Base-by-base conservation (phyloP, 2,888 invertebrate species). In the Drosophila dives region DNA sequence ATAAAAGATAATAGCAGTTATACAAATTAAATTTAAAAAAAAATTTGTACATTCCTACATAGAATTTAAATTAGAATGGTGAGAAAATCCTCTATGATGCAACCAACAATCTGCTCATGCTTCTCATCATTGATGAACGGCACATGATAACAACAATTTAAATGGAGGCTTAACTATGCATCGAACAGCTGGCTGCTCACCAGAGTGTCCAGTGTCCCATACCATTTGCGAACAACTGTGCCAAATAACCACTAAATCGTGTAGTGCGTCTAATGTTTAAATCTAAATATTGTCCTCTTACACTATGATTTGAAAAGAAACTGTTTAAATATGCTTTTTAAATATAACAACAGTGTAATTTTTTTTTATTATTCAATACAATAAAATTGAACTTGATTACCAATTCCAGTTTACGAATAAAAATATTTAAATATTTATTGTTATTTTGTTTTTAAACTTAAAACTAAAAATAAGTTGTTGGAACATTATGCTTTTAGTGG, bases 181-280 rank as follows among this genome's bases (percentile, higher is more conserved):
- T 4, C 69, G 61, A 20, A 91, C 11, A 0, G 64, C 42, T 6
- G 72, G 33, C 23, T 88, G 81, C 0, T 10, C 12, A 92, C 72
- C 11, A 80, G 40, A 0, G 51, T 51, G 4, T 92, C 91, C 49
- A 92, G 38, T 2, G 72, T 61, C 3, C 58, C 55, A 50, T 81
- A 92, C 93, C 92, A 92, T 5, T 72, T 69, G 33, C 81, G 83
- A 4, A 92, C 38, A 0, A 64, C 49, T 0, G 92, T 92, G 1
- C 90, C 92, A 8, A 92, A 83, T 10, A 91, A 50, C 77, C 78
- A 38, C 83, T 75, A 26, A 89, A 92, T 32, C 88, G 89, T 0
- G 78, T 64, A 3, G 91, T 89, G 0, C 92, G 81, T 5, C 55
- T 63, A 33, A 63, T 59, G 45, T 92, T 79, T 56, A 91, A 75